These are phyloP conservation scores for Tenthredo distinguenda DNA, from an alignment of 2,888 invertebrate species.

Conservation along the genomic window DNA sequence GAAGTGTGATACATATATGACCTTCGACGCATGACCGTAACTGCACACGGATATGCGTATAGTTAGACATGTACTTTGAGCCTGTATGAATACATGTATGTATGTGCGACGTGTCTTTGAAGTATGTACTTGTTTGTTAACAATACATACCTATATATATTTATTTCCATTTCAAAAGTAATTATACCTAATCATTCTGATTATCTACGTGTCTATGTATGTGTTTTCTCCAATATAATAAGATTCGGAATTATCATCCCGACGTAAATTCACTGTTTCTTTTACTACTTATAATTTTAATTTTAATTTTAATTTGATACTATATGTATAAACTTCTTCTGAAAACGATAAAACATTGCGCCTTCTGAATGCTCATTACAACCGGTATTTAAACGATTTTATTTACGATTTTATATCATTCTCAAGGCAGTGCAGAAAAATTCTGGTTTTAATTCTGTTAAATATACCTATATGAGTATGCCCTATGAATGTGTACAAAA, in stretches of 20 bases:
- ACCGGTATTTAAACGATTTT: background rate
- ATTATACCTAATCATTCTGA: background rate
- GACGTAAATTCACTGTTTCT: background rate
- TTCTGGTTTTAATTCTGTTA: background rate
- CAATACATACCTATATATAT: background rate
- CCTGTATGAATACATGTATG: background rate
- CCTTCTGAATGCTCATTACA: background rate
- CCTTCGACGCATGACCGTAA: background rate
- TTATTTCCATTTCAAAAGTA: background rate
- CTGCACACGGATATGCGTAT: background rate
- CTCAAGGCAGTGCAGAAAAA: background rate
- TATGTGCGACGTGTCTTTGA: background rate
- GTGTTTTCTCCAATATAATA: background rate
- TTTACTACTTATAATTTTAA: background rate
- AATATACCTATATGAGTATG: background rate
- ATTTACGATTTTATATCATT: background rate
- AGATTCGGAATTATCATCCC: background rate
- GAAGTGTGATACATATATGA: slow-evolving; percentile 21
- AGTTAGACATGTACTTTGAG: background rate
- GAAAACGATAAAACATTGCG: background rate
- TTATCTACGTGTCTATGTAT: background rate
- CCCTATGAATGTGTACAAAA: too few relatives aligned
- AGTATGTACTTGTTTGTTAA: background rate
- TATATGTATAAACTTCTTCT: background rate
- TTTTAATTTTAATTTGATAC: background rate